Conservation (phyloP, 2,888 invertebrate genomes). For the Apeira syringaria region DNA sequence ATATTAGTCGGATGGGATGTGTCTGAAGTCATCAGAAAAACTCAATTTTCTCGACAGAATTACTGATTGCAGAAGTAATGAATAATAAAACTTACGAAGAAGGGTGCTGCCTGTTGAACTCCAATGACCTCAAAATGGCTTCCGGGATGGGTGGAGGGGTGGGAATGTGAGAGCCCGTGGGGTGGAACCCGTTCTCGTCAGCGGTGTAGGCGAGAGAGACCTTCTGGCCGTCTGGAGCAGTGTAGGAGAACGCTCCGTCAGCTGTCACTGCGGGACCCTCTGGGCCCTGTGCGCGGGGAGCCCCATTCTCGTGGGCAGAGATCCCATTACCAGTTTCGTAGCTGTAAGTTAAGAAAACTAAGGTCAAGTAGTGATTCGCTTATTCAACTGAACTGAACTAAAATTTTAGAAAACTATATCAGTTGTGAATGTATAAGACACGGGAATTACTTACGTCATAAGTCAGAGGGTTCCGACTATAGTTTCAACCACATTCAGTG, state of each 20-base stretch:
- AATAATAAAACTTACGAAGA: slow-evolving; percentile 64
- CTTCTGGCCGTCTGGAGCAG: slow-evolving; percentile 85
- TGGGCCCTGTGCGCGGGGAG: slow-evolving; percentile 75
- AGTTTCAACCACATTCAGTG: background rate
- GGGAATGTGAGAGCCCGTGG: slow-evolving; percentile 81
- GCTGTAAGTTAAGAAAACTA: slow-evolving; percentile 31
- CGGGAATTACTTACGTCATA: too few relatives aligned
- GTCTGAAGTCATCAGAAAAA: too few relatives aligned
- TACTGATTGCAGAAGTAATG: background rate
- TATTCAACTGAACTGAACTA: too few relatives aligned
- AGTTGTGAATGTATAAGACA: too few relatives aligned
- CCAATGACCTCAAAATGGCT: slow-evolving; percentile 74
- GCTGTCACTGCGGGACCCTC: slow-evolving; percentile 78
- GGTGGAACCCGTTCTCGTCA: slow-evolving; percentile 87
- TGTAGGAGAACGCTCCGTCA: slow-evolving; percentile 85
- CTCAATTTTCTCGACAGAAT: slow-evolving; percentile 7
- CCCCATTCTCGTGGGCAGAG: slow-evolving; percentile 79
- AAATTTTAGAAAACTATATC: too few relatives aligned
- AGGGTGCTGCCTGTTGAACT: slow-evolving; percentile 61
- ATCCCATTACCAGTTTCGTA: slow-evolving; percentile 87
- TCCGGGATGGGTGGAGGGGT: slow-evolving; percentile 83
- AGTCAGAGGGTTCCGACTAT: too few relatives aligned
- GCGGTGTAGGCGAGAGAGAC: slow-evolving; percentile 86
- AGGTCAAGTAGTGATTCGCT: too few relatives aligned
- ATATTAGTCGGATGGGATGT: too few relatives aligned